Evolutionary conservation across 2,797 vertebrate genomes (phyloP).

Genomic region (Simalia tracyae): DNA sequence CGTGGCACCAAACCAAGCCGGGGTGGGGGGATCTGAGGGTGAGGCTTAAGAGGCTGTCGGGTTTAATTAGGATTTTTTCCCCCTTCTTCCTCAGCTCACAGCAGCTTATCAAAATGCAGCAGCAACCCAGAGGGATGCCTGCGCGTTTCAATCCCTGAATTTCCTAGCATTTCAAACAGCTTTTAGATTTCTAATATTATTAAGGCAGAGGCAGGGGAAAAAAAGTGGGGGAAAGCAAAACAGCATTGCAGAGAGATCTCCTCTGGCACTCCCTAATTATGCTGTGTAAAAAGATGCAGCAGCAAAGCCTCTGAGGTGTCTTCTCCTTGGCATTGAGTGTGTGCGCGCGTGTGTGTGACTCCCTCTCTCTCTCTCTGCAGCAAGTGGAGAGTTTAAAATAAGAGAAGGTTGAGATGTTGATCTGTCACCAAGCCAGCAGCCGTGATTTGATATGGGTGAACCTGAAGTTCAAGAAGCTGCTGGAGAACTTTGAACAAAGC

Average conservation of each 20-base stretch:
- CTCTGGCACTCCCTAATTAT: not conserved
- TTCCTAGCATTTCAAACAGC: not conserved
- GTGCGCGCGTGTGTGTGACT: not conserved
- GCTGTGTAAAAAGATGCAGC: not conserved
- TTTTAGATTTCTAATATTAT: not conserved
- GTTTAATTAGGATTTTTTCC: conserved; percentile 51
- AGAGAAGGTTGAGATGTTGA: not conserved
- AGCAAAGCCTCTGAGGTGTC: no score
- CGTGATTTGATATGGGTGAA: no score
- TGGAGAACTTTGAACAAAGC: no score
- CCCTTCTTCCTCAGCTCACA: conserved; percentile 37
- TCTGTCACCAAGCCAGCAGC: not conserved
- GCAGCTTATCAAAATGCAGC: conserved; percentile 55
- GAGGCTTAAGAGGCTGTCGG: conserved; percentile 45
- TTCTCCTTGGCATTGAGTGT: not conserved
- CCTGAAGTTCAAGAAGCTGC: no score
- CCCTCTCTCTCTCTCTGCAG: no score
- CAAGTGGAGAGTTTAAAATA: not conserved
- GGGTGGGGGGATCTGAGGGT: conserved; percentile 32
- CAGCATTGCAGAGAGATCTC: not conserved
- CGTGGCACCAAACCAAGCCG: not conserved
- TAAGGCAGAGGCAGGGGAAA: no score
- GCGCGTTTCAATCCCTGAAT: not conserved
- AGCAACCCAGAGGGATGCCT: conserved; percentile 25
- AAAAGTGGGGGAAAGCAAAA: not conserved